Percentiles rank a stretch among this genome's conserved stretches.
phyloP scores from a whole-genome alignment of 2,113 vertebrate species.

The Melanerpes aurifrons region DNA sequence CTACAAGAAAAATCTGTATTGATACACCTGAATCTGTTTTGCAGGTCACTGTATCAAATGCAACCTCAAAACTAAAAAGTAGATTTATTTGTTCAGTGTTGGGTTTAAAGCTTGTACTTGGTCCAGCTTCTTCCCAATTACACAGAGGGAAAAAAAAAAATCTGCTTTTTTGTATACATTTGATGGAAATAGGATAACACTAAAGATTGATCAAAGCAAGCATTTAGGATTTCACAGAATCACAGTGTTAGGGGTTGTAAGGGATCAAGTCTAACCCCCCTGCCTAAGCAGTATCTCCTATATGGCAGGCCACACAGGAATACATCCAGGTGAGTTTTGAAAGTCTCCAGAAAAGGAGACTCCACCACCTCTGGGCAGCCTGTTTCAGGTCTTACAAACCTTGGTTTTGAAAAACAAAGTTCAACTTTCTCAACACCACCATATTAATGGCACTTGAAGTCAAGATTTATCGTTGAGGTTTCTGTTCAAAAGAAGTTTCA shows the following conservation, averaged over 20 bases:
- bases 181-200: background rate
- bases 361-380: too few species aligned
- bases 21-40: background rate
- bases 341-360: too few species aligned
- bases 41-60: background rate
- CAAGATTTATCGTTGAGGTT: background rate
- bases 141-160: background rate
- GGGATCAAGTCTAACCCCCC: too few species aligned
- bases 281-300: too few species aligned
- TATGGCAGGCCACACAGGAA: too few species aligned
- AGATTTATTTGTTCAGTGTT: background rate
- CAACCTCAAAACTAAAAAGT: background rate
- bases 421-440: background rate
- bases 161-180: background rate
- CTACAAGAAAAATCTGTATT: background rate
- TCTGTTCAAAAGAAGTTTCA: background rate
- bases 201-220: background rate
- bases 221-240: background rate
- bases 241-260: too few species aligned
- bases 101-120: background rate
- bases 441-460: background rate
- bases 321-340: too few species aligned
- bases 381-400: background rate
- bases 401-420: background rate
- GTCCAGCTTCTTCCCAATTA: background rate